phyloP scores from a whole-genome alignment of 2,888 invertebrate genomes.

The Aelia acuminata region DNA sequence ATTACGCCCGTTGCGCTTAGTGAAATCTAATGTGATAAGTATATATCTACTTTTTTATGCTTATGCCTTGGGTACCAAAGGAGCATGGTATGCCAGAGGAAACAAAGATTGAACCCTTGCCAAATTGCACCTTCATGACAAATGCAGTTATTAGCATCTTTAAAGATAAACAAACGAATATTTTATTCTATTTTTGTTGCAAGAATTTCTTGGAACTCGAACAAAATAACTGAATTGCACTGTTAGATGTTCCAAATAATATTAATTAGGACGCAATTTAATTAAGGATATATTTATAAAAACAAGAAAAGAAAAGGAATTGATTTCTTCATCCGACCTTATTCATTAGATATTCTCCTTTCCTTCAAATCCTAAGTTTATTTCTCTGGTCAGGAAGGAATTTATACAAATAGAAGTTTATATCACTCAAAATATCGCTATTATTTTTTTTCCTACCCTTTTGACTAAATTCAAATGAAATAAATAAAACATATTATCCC shows the following conservation, averaged over 20 bases:
- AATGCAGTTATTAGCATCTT: constrained; percentile 13
- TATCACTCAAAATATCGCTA: no score
- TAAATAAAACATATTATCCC: no score
- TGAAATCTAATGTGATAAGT: not conserved
- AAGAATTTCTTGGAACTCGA: not conserved
- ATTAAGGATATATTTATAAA: not conserved
- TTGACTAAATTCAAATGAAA: no score
- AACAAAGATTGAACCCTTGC: not conserved
- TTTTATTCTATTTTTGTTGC: not conserved
- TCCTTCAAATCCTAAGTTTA: no score
- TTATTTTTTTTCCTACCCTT: no score
- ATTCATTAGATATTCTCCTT: no score
- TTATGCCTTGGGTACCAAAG: not conserved
- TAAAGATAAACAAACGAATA: constrained; percentile 8
- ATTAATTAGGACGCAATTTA: not conserved
- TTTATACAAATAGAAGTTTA: no score
- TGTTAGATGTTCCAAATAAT: not conserved
- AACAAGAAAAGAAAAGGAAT: not conserved
- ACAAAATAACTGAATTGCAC: not conserved
- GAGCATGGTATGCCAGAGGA: not conserved
- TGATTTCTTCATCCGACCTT: not conserved
- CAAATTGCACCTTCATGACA: constrained; percentile 26
- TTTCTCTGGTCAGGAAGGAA: no score
- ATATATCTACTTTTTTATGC: not conserved
- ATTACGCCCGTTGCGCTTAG: not conserved